Percentiles rank a stretch among this genome's conserved stretches.
phyloP scores from a whole-genome alignment of 2,888 invertebrate species.

The Eurytoma adleriae region DNA sequence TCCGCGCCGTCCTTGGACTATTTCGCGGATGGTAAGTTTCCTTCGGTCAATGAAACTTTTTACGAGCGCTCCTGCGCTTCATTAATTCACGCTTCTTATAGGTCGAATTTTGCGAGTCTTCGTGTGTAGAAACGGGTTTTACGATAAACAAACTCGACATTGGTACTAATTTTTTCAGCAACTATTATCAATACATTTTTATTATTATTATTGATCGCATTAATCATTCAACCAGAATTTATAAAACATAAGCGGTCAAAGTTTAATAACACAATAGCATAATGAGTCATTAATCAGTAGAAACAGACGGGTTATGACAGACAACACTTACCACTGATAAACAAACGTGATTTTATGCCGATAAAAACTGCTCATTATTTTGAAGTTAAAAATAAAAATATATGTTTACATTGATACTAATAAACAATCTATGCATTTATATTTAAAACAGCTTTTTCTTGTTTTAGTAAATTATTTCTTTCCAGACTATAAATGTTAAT shows the following conservation, averaged over 20 bases:
- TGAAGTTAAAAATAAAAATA: neutral
- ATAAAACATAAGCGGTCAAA: too few species aligned
- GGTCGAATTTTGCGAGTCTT: too few species aligned
- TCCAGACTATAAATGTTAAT: too few species aligned
- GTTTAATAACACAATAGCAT: too few species aligned
- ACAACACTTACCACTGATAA: neutral
- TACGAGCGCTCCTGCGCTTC: too few species aligned
- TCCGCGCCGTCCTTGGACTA: neutral
- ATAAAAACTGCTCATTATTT: neutral
- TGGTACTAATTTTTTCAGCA: too few species aligned
- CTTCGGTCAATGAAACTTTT: neutral
- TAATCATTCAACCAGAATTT: too few species aligned
- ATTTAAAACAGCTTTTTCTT: neutral
- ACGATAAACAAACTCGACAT: too few species aligned
- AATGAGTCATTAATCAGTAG: slow-evolving; percentile 22
- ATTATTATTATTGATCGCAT: too few species aligned
- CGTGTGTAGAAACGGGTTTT: neutral
- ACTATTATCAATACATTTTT: too few species aligned
- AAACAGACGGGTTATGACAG: slow-evolving; percentile 14
- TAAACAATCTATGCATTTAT: neutral
- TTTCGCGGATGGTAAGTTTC: neutral
- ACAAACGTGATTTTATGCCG: neutral
- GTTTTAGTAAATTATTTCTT: too few species aligned
- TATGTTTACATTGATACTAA: neutral
- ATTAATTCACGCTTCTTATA: too few species aligned